These are phyloP conservation scores for Heteromyza rotundicornis DNA, from an alignment of 2,888 invertebrate genomes.

Conservation along the genomic window DNA sequence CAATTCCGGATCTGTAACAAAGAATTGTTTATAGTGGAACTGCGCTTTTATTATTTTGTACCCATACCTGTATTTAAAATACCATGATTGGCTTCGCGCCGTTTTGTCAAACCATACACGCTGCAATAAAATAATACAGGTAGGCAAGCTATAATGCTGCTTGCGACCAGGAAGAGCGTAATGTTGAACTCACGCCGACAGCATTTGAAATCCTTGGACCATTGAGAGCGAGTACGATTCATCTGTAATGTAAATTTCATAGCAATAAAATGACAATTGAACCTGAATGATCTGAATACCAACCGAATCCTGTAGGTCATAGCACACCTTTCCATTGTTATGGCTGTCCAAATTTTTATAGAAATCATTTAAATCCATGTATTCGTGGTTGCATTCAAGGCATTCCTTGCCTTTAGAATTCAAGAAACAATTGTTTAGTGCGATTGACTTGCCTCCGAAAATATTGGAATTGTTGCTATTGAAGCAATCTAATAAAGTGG, in stretches of 20 bases:
- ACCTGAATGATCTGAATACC: neutral
- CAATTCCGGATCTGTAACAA: constrained; percentile 8
- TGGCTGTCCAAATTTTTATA: constrained; percentile 43
- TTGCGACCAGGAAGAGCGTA: constrained; percentile 38
- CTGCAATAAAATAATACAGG: constrained; percentile 49
- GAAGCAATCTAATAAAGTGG: constrained; percentile 44
- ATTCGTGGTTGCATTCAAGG: constrained; percentile 25
- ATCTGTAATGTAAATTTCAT: constrained; percentile 37
- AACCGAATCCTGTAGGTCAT: constrained; percentile 49
- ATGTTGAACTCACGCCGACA: constrained; percentile 47
- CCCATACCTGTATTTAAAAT: constrained; percentile 43
- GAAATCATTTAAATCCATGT: constrained; percentile 41
- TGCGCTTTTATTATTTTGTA: neutral
- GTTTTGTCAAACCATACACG: constrained; percentile 43
- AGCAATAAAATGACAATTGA: neutral
- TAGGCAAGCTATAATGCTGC: constrained; percentile 36
- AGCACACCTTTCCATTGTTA: constrained; percentile 47
- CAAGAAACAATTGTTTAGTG: constrained; percentile 29
- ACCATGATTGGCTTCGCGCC: constrained; percentile 45
- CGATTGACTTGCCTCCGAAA: constrained; percentile 24
- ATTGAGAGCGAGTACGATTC: constrained; percentile 50
- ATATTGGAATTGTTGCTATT: constrained; percentile 22
- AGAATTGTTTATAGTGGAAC: too few species aligned
- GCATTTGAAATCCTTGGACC: constrained; percentile 52
- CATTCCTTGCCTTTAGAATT: constrained; percentile 22